These are phyloP conservation scores for Leucophenga varia DNA, from an alignment of 1,140 invertebrate species.

Conservation along the genomic window DNA sequence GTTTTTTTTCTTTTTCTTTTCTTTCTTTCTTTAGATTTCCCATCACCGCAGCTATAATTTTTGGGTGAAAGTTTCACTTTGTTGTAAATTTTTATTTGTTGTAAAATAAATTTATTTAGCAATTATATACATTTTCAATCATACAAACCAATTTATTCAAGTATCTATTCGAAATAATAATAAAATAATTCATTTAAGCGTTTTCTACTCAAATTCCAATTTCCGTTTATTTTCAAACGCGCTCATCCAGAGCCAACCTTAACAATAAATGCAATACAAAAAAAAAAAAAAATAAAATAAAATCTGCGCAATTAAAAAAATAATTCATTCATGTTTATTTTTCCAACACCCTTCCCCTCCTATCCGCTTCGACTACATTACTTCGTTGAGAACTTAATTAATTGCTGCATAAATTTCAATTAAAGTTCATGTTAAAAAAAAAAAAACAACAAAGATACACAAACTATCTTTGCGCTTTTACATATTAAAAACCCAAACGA, in stretches of 20 bases:
- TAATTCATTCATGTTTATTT: constrained; percentile 6
- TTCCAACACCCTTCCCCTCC: neutral
- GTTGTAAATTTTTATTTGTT: too few species aligned
- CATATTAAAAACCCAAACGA: constrained; percentile 20
- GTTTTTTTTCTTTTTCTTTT: too few species aligned
- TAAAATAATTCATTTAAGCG: too few species aligned
- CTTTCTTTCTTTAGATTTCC: too few species aligned
- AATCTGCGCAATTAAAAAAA: constrained; percentile 16
- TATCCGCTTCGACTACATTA: neutral
- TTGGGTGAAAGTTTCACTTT: too few species aligned
- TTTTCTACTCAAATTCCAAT: too few species aligned
- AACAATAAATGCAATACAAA: constrained; percentile 15
- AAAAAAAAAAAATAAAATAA: constrained; percentile 42
- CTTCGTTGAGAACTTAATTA: constrained; percentile 25
- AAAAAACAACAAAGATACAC: constrained; percentile 24
- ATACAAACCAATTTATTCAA: too few species aligned
- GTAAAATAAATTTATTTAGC: too few species aligned
- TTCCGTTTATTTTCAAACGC: too few species aligned
- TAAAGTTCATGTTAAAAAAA: constrained; percentile 34
- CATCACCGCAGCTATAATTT: too few species aligned
- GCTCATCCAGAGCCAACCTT: constrained; percentile 20
- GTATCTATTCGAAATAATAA: too few species aligned
- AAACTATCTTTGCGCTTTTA: constrained; percentile 7
- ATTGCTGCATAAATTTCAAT: constrained; percentile 52
- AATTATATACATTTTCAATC: too few species aligned